Evolutionary conservation across 2,113 vertebrate genomes (phyloP).

Genomic region (Pipra filicauda): DNA sequence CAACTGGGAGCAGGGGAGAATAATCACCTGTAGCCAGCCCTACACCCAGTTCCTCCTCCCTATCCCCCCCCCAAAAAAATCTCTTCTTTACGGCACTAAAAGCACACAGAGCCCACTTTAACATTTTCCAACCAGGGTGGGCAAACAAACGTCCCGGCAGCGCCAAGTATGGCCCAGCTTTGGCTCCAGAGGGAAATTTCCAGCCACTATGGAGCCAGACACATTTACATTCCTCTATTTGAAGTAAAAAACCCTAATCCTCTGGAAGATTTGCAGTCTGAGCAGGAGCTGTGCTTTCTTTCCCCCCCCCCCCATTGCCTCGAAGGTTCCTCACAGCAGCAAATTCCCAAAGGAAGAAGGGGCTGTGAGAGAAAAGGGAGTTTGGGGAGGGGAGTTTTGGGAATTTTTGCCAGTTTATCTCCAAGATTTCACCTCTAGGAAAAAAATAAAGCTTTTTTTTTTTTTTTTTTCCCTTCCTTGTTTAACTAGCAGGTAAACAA

Average conservation of each 20-base stretch:
- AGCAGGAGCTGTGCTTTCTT: neutral
- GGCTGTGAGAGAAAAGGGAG: neutral
- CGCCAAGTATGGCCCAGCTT: conserved; percentile 65
- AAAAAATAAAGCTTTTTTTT: too few relatives aligned
- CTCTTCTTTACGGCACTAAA: neutral
- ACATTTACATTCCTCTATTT: conserved; percentile 73
- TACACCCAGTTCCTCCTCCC: neutral
- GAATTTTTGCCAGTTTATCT: neutral
- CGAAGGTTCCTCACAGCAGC: neutral
- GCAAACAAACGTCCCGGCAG: conserved; percentile 49
- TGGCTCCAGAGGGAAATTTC: conserved; percentile 67
- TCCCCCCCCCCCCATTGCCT: too few relatives aligned
- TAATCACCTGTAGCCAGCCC: neutral
- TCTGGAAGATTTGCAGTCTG: conserved; percentile 62
- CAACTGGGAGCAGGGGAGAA: neutral
- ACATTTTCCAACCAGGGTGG: conserved; percentile 55
- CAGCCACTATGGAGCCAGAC: conserved; percentile 73
- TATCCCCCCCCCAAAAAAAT: neutral
- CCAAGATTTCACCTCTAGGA: too few relatives aligned
- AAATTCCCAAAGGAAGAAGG: neutral
- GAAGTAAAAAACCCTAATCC: conserved; percentile 68
- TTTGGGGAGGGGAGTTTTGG: neutral
- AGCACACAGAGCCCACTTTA: neutral
- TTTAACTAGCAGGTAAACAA: too few relatives aligned
- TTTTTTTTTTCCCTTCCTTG: too few relatives aligned